Conservation (phyloP, 2,888 invertebrate species). For the Watsonalla cultraria region DNA sequence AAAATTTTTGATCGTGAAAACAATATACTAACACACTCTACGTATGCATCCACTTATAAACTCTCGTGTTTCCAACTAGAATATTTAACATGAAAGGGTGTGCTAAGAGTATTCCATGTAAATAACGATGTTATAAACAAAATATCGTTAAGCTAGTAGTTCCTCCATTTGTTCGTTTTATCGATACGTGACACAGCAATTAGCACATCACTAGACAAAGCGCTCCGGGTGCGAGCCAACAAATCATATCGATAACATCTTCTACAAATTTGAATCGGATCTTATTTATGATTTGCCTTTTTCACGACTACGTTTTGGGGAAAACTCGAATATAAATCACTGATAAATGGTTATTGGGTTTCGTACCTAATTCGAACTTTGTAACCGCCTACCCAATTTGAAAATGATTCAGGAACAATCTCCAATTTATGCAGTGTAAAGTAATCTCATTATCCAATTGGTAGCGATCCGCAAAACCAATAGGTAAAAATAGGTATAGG, state of each 20-base stretch:
- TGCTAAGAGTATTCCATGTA: not conserved
- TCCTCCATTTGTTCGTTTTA: slow-evolving; percentile 38
- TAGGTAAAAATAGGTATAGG: slow-evolving; percentile 24
- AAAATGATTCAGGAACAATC: slow-evolving; percentile 27
- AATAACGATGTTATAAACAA: slow-evolving; percentile 19
- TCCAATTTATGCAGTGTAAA: slow-evolving; percentile 14
- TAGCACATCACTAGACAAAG: slow-evolving; percentile 74
- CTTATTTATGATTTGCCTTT: slow-evolving; percentile 80
- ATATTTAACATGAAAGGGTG: too few species aligned
- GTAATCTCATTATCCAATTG: slow-evolving; percentile 25
- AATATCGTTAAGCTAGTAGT: slow-evolving; percentile 13
- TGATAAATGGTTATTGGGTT: slow-evolving; percentile 70
- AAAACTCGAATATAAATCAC: slow-evolving; percentile 74
- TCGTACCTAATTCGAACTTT: slow-evolving; percentile 59
- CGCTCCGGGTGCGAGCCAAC: slow-evolving; percentile 74
- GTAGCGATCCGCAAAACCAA: slow-evolving; percentile 18
- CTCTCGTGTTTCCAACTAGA: too few species aligned
- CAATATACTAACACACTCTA: too few species aligned
- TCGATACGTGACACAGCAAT: slow-evolving; percentile 63
- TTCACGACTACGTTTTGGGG: slow-evolving; percentile 76
- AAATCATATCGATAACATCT: slow-evolving; percentile 78
- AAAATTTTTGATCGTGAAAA: too few species aligned
- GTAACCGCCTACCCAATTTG: slow-evolving; percentile 35
- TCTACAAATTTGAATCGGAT: slow-evolving; percentile 80
- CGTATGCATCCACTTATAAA: too few species aligned